phyloP scores from a whole-genome alignment of 2,797 vertebrate species.

The Urosaurus nigricauda region DNA sequence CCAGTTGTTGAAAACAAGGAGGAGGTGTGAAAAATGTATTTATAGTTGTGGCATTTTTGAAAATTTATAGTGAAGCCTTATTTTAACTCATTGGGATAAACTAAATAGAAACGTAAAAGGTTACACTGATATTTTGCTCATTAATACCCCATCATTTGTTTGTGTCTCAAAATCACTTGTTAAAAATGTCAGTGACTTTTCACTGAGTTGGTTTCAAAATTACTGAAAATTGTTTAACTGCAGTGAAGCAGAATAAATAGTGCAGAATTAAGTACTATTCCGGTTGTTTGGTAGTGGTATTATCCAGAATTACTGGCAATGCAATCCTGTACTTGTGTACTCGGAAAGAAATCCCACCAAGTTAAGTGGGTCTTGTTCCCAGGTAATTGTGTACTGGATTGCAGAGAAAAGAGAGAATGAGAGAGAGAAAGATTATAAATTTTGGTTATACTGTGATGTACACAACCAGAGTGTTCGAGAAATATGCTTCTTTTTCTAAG shows the following conservation, averaged over 20 bases:
- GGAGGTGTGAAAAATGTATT: background rate
- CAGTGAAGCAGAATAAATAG: conserved; percentile 15
- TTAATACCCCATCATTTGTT: background rate
- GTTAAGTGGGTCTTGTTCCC: background rate
- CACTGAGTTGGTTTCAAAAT: background rate
- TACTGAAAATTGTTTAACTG: conserved; percentile 1
- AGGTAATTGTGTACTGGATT: background rate
- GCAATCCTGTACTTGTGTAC: background rate
- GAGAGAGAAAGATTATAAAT: background rate
- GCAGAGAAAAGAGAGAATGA: no score
- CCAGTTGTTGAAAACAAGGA: background rate
- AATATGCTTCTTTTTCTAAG: conserved; percentile 11
- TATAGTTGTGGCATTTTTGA: background rate
- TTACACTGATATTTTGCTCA: background rate
- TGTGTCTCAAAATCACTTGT: background rate
- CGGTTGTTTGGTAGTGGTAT: background rate
- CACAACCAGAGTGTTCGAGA: background rate
- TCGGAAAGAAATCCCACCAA: background rate
- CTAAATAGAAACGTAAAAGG: background rate
- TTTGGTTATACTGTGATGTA: background rate
- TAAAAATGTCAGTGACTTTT: background rate
- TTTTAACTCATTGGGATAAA: background rate
- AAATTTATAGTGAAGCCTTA: background rate
- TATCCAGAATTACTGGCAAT: background rate
- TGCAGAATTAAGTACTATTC: background rate